phyloP scores from a whole-genome alignment of 2,113 vertebrate species.

The Natator depressus region DNA sequence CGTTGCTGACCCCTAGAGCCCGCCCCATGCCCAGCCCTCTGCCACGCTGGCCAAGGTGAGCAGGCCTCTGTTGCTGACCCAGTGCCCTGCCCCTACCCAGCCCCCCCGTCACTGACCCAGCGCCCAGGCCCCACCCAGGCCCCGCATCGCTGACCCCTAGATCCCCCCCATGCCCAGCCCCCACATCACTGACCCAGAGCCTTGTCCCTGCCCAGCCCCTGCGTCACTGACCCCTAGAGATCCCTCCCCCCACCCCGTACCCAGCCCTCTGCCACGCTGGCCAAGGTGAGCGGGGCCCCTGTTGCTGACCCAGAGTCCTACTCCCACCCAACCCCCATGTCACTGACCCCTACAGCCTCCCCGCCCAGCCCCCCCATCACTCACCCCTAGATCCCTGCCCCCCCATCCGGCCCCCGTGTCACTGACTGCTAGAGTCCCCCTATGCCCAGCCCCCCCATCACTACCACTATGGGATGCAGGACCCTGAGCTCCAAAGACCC shows the following conservation, averaged over 20 bases:
- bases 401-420: too few relatives aligned
- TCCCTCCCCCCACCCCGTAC: neutral
- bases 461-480: neutral
- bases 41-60: conserved; percentile 79
- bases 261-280: conserved; percentile 74
- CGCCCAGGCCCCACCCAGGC: neutral
- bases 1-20: too few relatives aligned
- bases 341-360: too few relatives aligned
- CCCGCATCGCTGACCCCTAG: neutral
- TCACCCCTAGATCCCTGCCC: too few relatives aligned
- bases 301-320: too few relatives aligned
- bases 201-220: conserved; percentile 63
- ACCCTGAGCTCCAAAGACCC: neutral
- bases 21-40: conserved; percentile 64
- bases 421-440: neutral
- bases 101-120: conserved; percentile 71
- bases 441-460: too few relatives aligned
- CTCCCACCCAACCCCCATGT: neutral
- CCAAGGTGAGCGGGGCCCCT: conserved; percentile 72
- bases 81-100: neutral
- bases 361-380: too few relatives aligned
- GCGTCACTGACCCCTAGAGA: neutral
- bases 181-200: neutral
- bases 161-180: too few relatives aligned
- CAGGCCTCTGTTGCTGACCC: too few relatives aligned